phyloP scores from a whole-genome alignment of 1,140 invertebrate species.

The Drosophila sp. region DNA sequence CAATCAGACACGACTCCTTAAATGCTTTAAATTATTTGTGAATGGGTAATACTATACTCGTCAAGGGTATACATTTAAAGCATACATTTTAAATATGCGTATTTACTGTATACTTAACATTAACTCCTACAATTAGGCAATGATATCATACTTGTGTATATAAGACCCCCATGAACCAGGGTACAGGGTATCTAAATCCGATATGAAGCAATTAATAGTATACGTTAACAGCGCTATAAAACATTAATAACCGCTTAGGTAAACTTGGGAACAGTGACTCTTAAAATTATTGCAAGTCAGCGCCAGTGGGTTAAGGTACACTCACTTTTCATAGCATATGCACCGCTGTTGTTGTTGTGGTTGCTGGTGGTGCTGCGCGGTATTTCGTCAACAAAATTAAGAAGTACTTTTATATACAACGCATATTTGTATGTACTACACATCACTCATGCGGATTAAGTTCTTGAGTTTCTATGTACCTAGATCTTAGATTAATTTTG shows the following conservation, averaged over 20 bases:
- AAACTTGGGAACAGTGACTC: slow-evolving; percentile 18
- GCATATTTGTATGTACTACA: slow-evolving; percentile 1
- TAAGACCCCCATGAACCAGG: not conserved
- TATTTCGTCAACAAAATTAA: slow-evolving; percentile 3
- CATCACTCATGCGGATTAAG: too few species aligned
- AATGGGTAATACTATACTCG: too few species aligned
- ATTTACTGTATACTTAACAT: not conserved
- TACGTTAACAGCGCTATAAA: slow-evolving; percentile 17
- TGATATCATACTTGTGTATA: not conserved
- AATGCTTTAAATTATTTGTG: too few species aligned
- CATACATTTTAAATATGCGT: too few species aligned
- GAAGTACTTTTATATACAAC: slow-evolving; percentile 12
- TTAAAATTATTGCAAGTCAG: slow-evolving; percentile 32
- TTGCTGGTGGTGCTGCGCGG: slow-evolving; percentile 12
- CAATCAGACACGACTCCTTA: too few species aligned
- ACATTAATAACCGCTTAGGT: slow-evolving; percentile 7
- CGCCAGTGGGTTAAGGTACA: slow-evolving; percentile 3
- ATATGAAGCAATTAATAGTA: slow-evolving; percentile 3
- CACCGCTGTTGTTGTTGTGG: too few species aligned
- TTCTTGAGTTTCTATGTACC: not conserved
- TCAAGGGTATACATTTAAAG: too few species aligned
- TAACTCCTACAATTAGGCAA: slow-evolving; percentile 7
- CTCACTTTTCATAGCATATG: not conserved
- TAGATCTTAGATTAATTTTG: not conserved
- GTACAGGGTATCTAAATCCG: not conserved